Evolutionary conservation across 2,113 vertebrate species (phyloP).

Genomic region (Caranx melampygus): DNA sequence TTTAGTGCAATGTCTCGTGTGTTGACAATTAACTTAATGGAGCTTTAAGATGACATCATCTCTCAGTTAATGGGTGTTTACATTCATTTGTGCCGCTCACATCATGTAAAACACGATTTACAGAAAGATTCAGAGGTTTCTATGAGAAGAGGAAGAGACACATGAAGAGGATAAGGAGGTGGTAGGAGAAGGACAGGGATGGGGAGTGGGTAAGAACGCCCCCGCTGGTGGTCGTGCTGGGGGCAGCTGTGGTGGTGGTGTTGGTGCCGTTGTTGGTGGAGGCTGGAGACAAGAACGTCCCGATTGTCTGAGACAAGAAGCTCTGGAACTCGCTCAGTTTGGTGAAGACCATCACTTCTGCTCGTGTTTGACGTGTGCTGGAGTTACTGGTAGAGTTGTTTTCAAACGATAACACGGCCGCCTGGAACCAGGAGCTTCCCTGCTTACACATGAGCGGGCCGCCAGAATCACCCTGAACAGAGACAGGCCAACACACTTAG

Average conservation of each 20-base stretch:
- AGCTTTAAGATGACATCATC: neutral
- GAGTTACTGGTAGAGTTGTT: neutral
- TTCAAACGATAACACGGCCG: conserved; percentile 32
- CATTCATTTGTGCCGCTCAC: conserved; percentile 25
- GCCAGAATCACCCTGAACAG: conserved; percentile 60
- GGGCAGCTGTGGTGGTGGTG: neutral
- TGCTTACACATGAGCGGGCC: conserved; percentile 69
- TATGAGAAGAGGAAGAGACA: conserved; percentile 18
- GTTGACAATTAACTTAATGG: neutral
- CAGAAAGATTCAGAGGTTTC: neutral
- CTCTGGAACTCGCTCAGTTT: accelerated
- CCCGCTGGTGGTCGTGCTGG: neutral
- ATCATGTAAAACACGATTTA: conserved; percentile 31
- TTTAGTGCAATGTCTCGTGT: too few relatives aligned
- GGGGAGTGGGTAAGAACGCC: neutral
- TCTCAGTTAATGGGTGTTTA: neutral
- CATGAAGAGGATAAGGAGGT: neutral
- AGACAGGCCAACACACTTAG: neutral
- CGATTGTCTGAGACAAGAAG: conserved; percentile 30
- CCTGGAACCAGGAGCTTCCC: conserved; percentile 62
- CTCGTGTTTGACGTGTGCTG: neutral
- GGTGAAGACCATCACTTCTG: neutral
- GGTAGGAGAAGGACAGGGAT: neutral
- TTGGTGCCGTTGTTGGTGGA: neutral
- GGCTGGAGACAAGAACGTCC: conserved; percentile 37